Base-by-base conservation (phyloP, 2,113 vertebrate species). In the Alces alces region DNA sequence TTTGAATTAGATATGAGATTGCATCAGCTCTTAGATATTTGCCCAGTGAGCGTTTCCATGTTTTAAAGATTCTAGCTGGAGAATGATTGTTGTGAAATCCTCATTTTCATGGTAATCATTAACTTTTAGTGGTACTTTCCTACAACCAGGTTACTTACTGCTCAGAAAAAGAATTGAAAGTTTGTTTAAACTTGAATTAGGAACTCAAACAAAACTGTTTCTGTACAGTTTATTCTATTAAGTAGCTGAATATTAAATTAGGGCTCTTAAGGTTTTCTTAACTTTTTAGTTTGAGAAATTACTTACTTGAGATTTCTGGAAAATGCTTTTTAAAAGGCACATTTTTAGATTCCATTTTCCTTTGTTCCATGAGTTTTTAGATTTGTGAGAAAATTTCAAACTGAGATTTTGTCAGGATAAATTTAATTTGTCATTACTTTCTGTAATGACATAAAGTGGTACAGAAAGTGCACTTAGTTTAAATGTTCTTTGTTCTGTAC, bases 91-190 rank as follows among this genome's bases (percentile, higher is more conserved):
- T 94, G 36, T 95, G 36, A 83, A 97, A 88, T 92, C 25, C 33
- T 91, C 19, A 73, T 91, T 95, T 97, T 91, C 60, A 90, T 70
- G 78, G 45, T 86, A 94, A 94, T 91, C 33, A 93, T 97, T 98
- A 96, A 96, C 89, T 95, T 93, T 94, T 58, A 57, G 23, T 82
- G 64, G 45, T 85, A 57, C 39, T 86, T 97, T 97, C 28, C 47
- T 96, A 82, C 64, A 97, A 94, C 54, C 61, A 84, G 28, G 6
- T 61, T 94, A 78, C 64, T 96, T 89, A 90, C 9, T 92, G 14
- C 36, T 76, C 19, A 66, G 58, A 36, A 83, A 87, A 90, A 39
- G 30, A 73, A 84, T n/a, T 54, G 9, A 87, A 92, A 95, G 61
- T 54, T 94, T 85, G 33, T 85, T 96, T 97, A 92, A 93, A 90